Evolutionary conservation across 2,113 vertebrate genomes (phyloP), one percentile per base, ranked within the genome.

Genomic region (Rhinopomastus cyanomelas): DNA sequence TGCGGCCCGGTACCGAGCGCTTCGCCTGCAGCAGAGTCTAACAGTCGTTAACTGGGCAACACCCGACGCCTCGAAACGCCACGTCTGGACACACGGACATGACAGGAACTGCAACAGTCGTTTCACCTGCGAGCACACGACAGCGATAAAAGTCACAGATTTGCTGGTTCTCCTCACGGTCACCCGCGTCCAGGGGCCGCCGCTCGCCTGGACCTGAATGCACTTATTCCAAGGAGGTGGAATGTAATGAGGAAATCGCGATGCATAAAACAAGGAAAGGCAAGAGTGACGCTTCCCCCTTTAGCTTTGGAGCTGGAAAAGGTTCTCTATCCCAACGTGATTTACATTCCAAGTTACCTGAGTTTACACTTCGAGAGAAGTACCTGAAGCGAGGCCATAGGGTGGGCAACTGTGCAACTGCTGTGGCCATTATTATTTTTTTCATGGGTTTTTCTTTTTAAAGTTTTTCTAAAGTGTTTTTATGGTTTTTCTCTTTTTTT

Each of bases 271-370:
- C 64, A 96, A 97, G 96, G 93, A 97, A 98, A 98, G 98, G 98
- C 98, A 98, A 97, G 97, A 97, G 97, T 96, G 97, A 97, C 97
- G 97, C n/a, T 96, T 97, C 96, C 96, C 95, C 96, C 95, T 97
- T 97, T 95, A 96, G 97, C 96, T 96, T 97, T 95, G 95, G 95
- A 97, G 96, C 96, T 97, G 96, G 96, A 97, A 97, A 97, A 91
- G 96, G 95, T 94, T 97, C 97, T 96, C 94, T 96, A 96, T 97
- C 96, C 98, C 96, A 95, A 94, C 97, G 97, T 97, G 96, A 97
- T 97, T 97, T 98, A 99, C 98, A 98, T 98, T 98, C 98, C 98
- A 98, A 97, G 98, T 98, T 98, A 99, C 98, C 98, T 99, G 99
- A 99, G 99, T 98, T 98, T 98, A 98, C 97, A 98, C 98, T 98